Evolutionary conservation across 2,888 invertebrate species (phyloP), one percentile per base, ranked within the genome.

Genomic region (Drosophila anomalata): DNA sequence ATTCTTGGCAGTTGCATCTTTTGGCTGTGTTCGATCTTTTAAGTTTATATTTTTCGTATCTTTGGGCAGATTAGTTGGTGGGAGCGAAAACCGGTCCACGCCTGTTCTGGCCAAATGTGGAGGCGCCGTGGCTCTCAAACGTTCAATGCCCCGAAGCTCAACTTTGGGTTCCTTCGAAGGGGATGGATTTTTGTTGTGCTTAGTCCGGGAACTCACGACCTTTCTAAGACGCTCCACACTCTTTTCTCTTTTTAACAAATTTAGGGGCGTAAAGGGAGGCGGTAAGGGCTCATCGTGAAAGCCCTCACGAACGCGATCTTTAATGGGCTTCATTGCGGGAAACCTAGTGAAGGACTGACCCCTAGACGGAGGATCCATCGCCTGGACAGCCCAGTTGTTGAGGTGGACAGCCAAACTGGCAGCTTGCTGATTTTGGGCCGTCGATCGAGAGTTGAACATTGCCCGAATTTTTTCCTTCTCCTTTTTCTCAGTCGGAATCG

Each of bases 341-440:
- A 62, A 2, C 3, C 11, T 3, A 11, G 4, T 11, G 4, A 48
- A 62, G 17, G 61, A 62, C 24, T 4, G 20, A 9, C 14, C 54
- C 8, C 8, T 14, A 5, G 24, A 12, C 1, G 65, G 65, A 12
- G 65, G 53, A 36, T 66, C 65, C 3, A 63, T 12, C 1, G 65
- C 65, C 11, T 53, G 53, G 8, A 54, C 65, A 14, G 65, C 65
- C 65, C 65, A 66, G 17, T 66, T 66, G 7, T 12, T 22, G 8
- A 24, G 12, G 17, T 20, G 47, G 0, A 26, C 12, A 9, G 48
- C 48, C 36, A 48, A 36, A n/a, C 36, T 36, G 36, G 36, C 6
- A 12, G 14, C 46, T 12, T 46, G 26, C 2, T 26, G 17, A 6
- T 46, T 57, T 9, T 33, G n/a, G 12, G 17, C 12, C 8, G 8